These are phyloP conservation scores for Molorchus minor DNA, from an alignment of 2,888 invertebrate genomes.

Conservation along the genomic window DNA sequence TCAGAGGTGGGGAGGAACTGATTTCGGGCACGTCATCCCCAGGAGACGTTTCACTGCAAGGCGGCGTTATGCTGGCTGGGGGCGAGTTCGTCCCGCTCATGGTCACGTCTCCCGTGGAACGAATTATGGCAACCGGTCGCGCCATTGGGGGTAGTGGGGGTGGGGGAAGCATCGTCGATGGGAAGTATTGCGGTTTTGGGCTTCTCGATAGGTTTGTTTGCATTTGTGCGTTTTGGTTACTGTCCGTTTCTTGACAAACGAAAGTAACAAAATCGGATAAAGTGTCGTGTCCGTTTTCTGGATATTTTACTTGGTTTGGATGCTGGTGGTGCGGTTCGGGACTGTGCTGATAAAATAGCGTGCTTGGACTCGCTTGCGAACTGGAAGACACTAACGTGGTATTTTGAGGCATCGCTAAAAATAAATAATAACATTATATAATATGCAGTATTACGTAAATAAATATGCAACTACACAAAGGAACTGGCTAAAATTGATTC, in stretches of 20 bases:
- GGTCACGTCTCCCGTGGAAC: constrained; percentile 77
- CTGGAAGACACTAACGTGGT: constrained; percentile 65
- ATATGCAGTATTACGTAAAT: background rate
- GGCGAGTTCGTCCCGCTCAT: constrained; percentile 71
- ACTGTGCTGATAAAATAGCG: constrained; percentile 67
- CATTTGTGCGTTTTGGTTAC: constrained; percentile 76
- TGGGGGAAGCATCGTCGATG: constrained; percentile 93
- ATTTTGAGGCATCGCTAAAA: constrained; percentile 64
- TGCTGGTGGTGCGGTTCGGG: constrained; percentile 66
- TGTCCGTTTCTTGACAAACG: constrained; percentile 93
- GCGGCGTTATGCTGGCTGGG: constrained; percentile 70
- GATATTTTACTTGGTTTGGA: constrained; percentile 71
- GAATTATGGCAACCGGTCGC: constrained; percentile 93
- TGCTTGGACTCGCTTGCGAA: constrained; percentile 66
- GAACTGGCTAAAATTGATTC: background rate
- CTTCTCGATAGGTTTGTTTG: constrained; percentile 70
- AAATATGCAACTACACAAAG: background rate
- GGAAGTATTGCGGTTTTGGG: constrained; percentile 85
- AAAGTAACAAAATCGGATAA: constrained; percentile 96
- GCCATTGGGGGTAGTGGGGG: constrained; percentile 97
- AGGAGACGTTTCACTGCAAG: constrained; percentile 61
- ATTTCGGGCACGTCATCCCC: constrained; percentile 59
- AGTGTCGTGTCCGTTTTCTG: constrained; percentile 89
- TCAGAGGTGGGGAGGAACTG: constrained; percentile 61
- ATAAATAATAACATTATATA: constrained; percentile 4